Percentiles rank a stretch among this genome's conserved stretches.
Evolutionary conservation across 2,888 invertebrate genomes (phyloP).

Genomic region (Tetragonula carbonaria): DNA sequence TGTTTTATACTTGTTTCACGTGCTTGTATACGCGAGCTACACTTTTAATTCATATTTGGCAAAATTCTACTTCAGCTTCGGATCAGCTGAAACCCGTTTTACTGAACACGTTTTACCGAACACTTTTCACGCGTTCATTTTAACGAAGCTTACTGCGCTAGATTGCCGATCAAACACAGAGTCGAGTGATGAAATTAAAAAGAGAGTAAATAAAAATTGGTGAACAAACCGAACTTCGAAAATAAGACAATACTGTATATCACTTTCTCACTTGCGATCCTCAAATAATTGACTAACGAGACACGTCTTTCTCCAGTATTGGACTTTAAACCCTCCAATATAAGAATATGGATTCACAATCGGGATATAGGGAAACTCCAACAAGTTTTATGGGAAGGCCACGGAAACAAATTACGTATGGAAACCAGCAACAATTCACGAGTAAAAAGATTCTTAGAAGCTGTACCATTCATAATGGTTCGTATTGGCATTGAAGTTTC

Average conservation of each 20-base stretch:
- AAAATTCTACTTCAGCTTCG: background rate
- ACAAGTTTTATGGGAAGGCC: slow-evolving; percentile 95
- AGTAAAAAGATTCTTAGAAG: slow-evolving; percentile 93
- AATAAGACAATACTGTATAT: background rate
- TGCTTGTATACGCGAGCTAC: background rate
- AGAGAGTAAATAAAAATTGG: background rate
- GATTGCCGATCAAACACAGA: background rate
- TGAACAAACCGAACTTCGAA: background rate
- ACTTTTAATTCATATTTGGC: background rate
- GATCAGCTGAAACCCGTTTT: too few species aligned
- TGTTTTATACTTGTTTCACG: background rate
- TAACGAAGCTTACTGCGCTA: background rate
- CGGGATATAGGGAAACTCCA: slow-evolving; percentile 94
- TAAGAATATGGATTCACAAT: slow-evolving; percentile 98
- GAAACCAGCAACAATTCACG: slow-evolving; percentile 94
- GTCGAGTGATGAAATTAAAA: background rate
- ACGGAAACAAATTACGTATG: slow-evolving; percentile 92
- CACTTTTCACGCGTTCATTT: background rate
- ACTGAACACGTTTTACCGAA: too few species aligned
- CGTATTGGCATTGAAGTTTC: background rate
- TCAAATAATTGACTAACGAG: background rate
- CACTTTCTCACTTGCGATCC: background rate
- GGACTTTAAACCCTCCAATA: slow-evolving; percentile 93
- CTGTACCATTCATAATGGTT: slow-evolving; percentile 98
- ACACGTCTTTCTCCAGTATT: slow-evolving; percentile 85